phyloP scores from a whole-genome alignment of 2,888 invertebrate genomes.

The Spodoptera picta region DNA sequence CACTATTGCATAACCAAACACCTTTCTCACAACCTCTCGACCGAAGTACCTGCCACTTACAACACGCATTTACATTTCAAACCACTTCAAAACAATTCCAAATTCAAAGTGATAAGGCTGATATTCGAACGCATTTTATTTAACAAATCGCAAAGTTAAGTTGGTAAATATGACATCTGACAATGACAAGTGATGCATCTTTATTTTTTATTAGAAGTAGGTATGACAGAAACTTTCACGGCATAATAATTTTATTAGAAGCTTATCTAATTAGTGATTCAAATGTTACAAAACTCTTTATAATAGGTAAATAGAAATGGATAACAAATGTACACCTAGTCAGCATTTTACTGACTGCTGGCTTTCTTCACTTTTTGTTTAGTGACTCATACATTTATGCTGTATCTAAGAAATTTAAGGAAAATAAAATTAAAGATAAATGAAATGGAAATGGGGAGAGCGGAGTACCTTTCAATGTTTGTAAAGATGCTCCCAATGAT shows the following conservation, averaged over 20 bases:
- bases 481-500: conserved; percentile 92
- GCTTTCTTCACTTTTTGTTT: too few relatives aligned
- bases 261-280: conserved; percentile 29
- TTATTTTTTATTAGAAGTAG: conserved; percentile 16
- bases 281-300: too few relatives aligned
- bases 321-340: too few relatives aligned
- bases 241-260: conserved; percentile 33
- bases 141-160: conserved; percentile 2
- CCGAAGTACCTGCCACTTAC: conserved; percentile 59
- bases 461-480: conserved; percentile 90
- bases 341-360: too few relatives aligned
- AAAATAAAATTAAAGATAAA: too few relatives aligned
- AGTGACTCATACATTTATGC: too few relatives aligned
- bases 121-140: neutral
- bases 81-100: conserved; percentile 6
- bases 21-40: conserved; percentile 80
- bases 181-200: conserved; percentile 56
- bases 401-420: too few relatives aligned
- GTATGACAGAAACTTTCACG: conserved; percentile 47
- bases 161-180: conserved; percentile 46
- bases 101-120: neutral
- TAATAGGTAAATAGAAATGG: too few relatives aligned
- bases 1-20: conserved; percentile 67
- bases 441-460: conserved; percentile 89
- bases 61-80: conserved; percentile 25